Conservation (phyloP, 2,888 invertebrate genomes). For the Pardosa pseudoannulata region DNA sequence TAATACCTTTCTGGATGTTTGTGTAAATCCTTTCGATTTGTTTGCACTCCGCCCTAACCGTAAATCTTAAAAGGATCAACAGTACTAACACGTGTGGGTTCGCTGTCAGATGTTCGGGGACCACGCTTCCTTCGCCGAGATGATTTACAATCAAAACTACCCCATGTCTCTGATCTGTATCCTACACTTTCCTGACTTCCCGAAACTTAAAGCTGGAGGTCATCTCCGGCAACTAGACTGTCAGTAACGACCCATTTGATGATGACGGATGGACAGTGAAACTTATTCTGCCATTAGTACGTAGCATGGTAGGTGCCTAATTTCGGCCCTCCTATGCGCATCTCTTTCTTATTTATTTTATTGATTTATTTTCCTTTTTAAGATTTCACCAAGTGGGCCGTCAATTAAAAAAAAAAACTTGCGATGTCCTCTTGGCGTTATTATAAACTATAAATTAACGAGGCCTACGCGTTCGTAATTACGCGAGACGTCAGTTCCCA, state of each 20-base stretch:
- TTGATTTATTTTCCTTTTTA: neutral
- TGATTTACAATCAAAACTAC: neutral
- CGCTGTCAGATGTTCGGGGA: neutral
- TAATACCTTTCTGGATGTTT: no score
- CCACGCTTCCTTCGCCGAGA: neutral
- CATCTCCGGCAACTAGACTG: neutral
- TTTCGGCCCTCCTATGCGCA: neutral
- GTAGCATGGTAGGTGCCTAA: slow-evolving; percentile 19
- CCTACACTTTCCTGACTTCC: neutral
- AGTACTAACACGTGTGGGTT: neutral
- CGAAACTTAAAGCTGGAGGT: neutral
- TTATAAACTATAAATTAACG: slow-evolving; percentile 23
- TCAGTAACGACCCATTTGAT: neutral
- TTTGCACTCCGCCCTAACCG: neutral
- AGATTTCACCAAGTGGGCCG: slow-evolving; percentile 20
- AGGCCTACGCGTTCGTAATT: slow-evolving; percentile 45
- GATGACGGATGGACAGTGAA: slow-evolving; percentile 30
- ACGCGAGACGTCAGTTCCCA: slow-evolving; percentile 2
- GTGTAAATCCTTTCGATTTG: neutral
- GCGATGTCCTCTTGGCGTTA: neutral
- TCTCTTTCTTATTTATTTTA: neutral
- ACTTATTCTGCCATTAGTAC: slow-evolving; percentile 12
- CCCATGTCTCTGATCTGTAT: neutral
- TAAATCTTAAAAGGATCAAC: neutral
- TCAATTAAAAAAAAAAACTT: slow-evolving; percentile 25